Base-by-base conservation (phyloP, 2,797 vertebrate genomes). In the Lagodon rhomboides region DNA sequence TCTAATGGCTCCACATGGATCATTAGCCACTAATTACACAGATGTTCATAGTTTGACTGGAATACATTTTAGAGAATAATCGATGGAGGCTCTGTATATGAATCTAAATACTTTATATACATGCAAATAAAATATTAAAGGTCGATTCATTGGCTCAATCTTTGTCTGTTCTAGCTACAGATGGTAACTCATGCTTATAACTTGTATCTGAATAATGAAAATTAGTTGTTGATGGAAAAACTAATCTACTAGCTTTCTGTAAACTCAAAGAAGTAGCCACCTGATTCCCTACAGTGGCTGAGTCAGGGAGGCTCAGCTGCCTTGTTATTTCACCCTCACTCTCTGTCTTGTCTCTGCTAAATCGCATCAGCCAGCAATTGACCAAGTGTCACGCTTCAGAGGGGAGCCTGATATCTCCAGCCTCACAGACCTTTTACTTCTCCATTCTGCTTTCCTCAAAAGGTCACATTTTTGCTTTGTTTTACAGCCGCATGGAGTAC, bases 351-450 rank as follows among this genome's bases (percentile, higher is more conserved):
- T 88, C 83, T 75, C 62, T 46, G 64, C 69, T 82, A 86, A 89
- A 90, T 90, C 58, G 7, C 76, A 91, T 88, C 88, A 91, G 77
- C 77, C 78, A 64, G 66, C 80, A 86, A 93, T 88, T 89, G 90
- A 90, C 84, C 84, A 82, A 84, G 77, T 88, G 88, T 87, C 86
- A 91, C 64, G 63, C 88, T 87, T 87, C 86, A 85, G 79, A 82
- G 73, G 58, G 62, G 68, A 62, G 82, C 66, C 82, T 73, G 67
- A 84, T 88, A 86, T 85, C 74, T 80, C 70, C 53, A 64, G 84
- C 73, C 72, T 43, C 7, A 0, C 73, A 91, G 86, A 87, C 81
- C 64, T 90, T 91, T 91, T 86, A 87, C 60, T 86, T 76, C 59
- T 82, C 56, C 73, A 80, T 81, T 87, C 74, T 58, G 63, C 76